These are phyloP conservation scores for Zapornia atra DNA, from an alignment of 2,113 vertebrate genomes.

Conservation along the genomic window DNA sequence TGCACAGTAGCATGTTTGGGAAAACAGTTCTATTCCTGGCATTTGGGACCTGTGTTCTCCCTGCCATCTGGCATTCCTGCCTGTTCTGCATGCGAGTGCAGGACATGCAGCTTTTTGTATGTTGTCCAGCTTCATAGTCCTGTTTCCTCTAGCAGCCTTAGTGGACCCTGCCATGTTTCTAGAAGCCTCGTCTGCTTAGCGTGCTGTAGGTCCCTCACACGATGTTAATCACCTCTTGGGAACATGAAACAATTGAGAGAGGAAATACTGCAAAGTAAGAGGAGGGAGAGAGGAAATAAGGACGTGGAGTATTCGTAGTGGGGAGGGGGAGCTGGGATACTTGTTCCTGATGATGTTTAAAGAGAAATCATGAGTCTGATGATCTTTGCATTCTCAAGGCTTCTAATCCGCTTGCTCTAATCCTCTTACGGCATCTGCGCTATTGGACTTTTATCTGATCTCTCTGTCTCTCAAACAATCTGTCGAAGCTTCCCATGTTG, in stretches of 20 bases:
- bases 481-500: constrained; percentile 5
- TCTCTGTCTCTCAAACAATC: constrained; percentile 52
- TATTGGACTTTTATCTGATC: constrained; percentile 71
- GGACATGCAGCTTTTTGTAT: neutral
- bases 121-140: neutral
- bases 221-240: neutral
- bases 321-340: neutral
- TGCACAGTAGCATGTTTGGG: neutral
- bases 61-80: neutral
- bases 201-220: neutral
- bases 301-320: neutral
- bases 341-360: constrained; percentile 63
- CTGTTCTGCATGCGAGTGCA: neutral
- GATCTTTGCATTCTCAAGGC: constrained; percentile 52
- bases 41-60: neutral
- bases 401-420: constrained; percentile 73
- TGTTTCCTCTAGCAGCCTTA: neutral
- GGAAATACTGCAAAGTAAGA: neutral
- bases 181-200: neutral
- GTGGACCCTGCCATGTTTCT: neutral
- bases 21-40: neutral
- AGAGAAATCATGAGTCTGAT: constrained; percentile 57
- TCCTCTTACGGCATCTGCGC: constrained; percentile 72
- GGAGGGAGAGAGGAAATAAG: constrained; percentile 30
- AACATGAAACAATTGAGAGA: neutral